Conservation (phyloP, 2,113 vertebrate species). For the Rhinolophus sinicus region DNA sequence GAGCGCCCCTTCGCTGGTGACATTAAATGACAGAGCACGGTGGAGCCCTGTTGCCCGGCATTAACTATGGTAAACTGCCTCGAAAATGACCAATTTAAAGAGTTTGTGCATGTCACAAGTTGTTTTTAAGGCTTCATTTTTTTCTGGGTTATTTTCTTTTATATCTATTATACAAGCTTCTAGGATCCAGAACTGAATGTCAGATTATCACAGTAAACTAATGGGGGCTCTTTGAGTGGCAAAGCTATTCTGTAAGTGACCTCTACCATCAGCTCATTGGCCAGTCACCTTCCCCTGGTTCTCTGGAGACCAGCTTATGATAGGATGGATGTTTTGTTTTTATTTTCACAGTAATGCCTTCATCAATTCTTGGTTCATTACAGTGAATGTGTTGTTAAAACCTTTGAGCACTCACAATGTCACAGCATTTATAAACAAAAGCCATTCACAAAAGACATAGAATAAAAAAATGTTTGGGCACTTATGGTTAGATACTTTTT, state of each 20-base stretch:
- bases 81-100: not conserved
- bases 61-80: not conserved
- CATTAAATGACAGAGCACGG: not conserved
- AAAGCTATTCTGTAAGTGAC: not conserved
- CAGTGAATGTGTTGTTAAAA: not conserved
- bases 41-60: not conserved
- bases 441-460: not conserved
- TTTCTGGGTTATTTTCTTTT: not conserved
- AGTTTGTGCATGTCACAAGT: not conserved
- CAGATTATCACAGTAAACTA: not conserved
- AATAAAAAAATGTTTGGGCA: not conserved
- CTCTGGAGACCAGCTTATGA: not conserved
- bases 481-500: not conserved
- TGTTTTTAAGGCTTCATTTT: not conserved
- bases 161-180: not conserved
- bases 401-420: not conserved
- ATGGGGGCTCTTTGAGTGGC: not conserved
- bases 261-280: accelerated
- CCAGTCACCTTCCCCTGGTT: accelerated
- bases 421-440: not conserved
- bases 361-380: not conserved
- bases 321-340: not conserved
- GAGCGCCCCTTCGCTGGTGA: too few species aligned
- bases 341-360: not conserved
- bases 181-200: not conserved